Base-by-base conservation (phyloP, 2,113 vertebrate genomes). In the Hippopotamus amphibius region DNA sequence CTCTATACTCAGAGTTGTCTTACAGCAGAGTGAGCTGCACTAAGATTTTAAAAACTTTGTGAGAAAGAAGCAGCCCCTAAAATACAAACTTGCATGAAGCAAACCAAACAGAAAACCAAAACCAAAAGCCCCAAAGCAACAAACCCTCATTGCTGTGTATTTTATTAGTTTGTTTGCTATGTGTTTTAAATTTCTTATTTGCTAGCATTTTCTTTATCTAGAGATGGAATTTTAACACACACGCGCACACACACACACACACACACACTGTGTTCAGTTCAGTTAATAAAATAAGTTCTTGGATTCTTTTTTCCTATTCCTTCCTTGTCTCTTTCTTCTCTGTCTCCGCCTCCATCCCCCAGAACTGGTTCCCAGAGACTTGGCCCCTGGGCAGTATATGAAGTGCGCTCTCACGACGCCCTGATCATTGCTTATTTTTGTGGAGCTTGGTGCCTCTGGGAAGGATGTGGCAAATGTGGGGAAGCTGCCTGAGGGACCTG, bases 401-500 rank as follows among this genome's bases (percentile, higher is more conserved):
- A 22, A 3, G 0, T 48, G 24, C 15, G 16, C 55, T 57, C 30
- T 90, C 41, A 17, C 19, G 85, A 0, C 50, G 22, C 37, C 17
- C 26, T 50, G 4, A 17, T 15, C 61, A 24, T 28, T 50, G 28
- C 41, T 72, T 41, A 3, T 17, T 82, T 43, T 41, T 30, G 3
- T 17, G 33, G 24, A 33, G 4, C 33, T 69, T 12, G 2, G 33
- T 22, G 10, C 61, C 72, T 50, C 59, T 81, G 46, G 4, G 3
- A 80, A 28, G 33, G 26, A 30, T 37, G 10, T 13, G 8, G 22
- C 50, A 15, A 71, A 10, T 24, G 6, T 3, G 37, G 5, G 21
- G n/a, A 82, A 57, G 26, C 3, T 15, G 3, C 12, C 4, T 1
- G 4, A 24, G 14, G 37, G 61, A 6, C 0, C 53, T 46, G 33